Percentiles rank a stretch among this genome's conserved stretches.
These are phyloP conservation scores for Labrus mixtus DNA, from an alignment of 2,113 vertebrate species.

Conservation along the genomic window DNA sequence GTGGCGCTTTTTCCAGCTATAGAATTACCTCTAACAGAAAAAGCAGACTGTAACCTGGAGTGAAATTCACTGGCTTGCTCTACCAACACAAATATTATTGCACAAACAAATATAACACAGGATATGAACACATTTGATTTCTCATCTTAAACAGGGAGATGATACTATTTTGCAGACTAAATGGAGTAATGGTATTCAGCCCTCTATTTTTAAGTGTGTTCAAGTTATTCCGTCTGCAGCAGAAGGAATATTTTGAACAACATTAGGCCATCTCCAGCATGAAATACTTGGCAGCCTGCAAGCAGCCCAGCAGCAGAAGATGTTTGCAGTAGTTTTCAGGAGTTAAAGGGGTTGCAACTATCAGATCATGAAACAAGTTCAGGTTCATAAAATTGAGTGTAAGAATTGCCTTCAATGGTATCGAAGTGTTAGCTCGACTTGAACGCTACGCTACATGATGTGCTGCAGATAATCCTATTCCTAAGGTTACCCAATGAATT, in stretches of 20 bases:
- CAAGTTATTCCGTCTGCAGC: constrained; percentile 13
- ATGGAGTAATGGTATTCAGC: not conserved
- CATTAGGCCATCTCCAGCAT: not conserved
- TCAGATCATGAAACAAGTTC: not conserved
- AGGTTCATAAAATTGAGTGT: too few species aligned
- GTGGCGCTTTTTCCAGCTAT: not conserved
- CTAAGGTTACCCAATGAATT: too few species aligned
- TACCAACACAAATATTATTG: not conserved
- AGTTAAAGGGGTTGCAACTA: not conserved
- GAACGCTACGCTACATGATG: too few species aligned
- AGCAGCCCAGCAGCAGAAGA: not conserved
- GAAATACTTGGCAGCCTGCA: not conserved
- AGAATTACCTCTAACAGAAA: not conserved
- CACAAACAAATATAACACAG: not conserved
- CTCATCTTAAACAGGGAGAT: not conserved
- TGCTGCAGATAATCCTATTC: too few species aligned
- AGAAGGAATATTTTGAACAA: not conserved
- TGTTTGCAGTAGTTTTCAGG: not conserved
- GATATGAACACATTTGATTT: not conserved
- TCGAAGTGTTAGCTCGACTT: too few species aligned
- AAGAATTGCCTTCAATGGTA: too few species aligned
- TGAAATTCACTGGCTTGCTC: not conserved
- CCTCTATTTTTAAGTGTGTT: not conserved
- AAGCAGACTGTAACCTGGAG: not conserved
- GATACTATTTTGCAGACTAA: not conserved